A percentile compares a stretch with the other conserved stretches of the same genome.
These are phyloP conservation scores for Brienomyrus brachyistius DNA, from an alignment of 2,113 vertebrate genomes.

Conservation along the genomic window DNA sequence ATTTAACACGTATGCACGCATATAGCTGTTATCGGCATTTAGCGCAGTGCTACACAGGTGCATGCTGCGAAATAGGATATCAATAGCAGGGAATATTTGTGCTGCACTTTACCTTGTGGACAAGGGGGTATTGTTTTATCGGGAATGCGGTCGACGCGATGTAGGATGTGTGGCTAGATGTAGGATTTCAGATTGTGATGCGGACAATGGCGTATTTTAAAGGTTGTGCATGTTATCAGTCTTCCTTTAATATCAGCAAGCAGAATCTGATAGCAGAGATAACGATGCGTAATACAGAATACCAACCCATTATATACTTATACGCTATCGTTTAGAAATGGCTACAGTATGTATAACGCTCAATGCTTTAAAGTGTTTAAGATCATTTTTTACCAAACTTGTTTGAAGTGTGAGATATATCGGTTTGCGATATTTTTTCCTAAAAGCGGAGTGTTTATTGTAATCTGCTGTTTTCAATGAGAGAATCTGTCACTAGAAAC, in stretches of 20 bases:
- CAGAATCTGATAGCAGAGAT: neutral
- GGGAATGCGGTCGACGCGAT: neutral
- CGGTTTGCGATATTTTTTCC: neutral
- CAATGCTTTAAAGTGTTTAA: neutral
- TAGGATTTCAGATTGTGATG: neutral
- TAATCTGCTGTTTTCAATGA: neutral
- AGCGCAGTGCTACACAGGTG: conserved; percentile 14
- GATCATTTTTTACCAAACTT: neutral
- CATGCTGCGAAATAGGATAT: neutral
- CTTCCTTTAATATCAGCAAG: neutral
- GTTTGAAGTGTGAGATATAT: neutral
- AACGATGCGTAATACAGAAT: neutral
- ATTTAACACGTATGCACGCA: neutral
- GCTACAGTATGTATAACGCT: neutral
- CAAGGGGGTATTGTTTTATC: neutral
- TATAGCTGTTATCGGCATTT: conserved; percentile 1
- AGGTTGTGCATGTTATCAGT: neutral
- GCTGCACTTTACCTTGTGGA: neutral
- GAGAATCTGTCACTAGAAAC: neutral
- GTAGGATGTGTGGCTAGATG: neutral
- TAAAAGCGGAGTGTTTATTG: neutral
- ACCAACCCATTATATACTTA: neutral
- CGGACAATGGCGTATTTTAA: neutral
- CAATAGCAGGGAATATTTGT: neutral
- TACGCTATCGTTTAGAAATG: neutral